Base-by-base conservation (phyloP, 1,140 invertebrate species). In the Pantala flavescens region DNA sequence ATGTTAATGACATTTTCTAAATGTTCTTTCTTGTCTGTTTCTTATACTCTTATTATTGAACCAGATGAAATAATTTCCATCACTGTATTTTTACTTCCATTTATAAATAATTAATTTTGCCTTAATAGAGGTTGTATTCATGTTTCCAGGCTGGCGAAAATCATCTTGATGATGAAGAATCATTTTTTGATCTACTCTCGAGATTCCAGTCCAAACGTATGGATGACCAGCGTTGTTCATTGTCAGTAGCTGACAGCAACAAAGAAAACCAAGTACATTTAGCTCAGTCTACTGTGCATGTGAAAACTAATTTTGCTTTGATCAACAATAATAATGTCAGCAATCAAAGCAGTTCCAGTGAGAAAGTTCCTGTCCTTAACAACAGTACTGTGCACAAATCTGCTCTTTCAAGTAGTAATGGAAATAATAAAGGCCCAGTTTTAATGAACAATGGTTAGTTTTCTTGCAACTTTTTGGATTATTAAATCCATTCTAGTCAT, bases 181-280 rank as follows among this genome's bases (percentile, higher is more conserved):
- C 88, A 77, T 98, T 99, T 85, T 97, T 98, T 81, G 96, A 98
- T 79, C 84, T 98, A 74, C 81, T 99, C 0, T 92, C 90, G 14
- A 87, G 93, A n/a, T 95, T 95, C 79, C 97, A 99, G 82, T 94
- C 95, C 10, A 93, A 96, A 78, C 86, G 97, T 71, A 97, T 99
- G 91, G 96, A 99, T 80, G 97, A 98, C 82, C 97, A 99, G 83
- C 86, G 97, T 21, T 98, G 96, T 77, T 89, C 90, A 7, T 85
- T 96, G 5, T 77, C 79, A 2, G 71, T 80, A 23, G 24, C 80
- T 76, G 76, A 83, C 79, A 24, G 78, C 78, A 79, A 86, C 81
- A 84, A 84, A 78, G 78, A 83, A 81, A 79, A 78, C 77, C 19
- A 55, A 75, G 71, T 43, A 70, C 24, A 36, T 28, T 74, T 70